Conservation (phyloP, 2,888 invertebrate species). For the Hypolimnas misippus region DNA sequence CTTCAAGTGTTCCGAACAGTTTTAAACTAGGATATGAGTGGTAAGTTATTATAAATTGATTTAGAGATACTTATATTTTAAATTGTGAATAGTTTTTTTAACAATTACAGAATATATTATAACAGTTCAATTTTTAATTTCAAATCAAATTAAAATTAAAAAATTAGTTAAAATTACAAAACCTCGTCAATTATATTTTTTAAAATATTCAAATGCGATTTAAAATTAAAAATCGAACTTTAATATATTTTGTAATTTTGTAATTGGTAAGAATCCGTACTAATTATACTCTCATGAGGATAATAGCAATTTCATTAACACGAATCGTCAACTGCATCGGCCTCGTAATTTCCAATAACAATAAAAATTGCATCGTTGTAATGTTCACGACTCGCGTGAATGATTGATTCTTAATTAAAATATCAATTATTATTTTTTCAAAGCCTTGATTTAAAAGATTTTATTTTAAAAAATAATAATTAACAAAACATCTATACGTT, state of each 20-base stretch:
- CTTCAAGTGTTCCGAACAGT: background rate
- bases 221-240: background rate
- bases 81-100: too few relatives aligned
- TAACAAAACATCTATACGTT: too few relatives aligned
- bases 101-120: background rate
- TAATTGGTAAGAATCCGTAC: background rate
- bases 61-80: background rate
- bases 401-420: constrained; percentile 15
- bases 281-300: constrained; percentile 4
- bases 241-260: background rate
- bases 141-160: too few relatives aligned
- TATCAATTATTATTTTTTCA: background rate
- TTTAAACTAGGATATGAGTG: constrained; percentile 5
- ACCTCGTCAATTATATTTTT: too few relatives aligned
- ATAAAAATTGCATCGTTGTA: constrained; percentile 11
- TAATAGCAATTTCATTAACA: constrained; percentile 5
- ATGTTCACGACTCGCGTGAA: constrained; percentile 5
- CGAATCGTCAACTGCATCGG: constrained; percentile 10
- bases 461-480: background rate
- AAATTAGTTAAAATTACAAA: too few relatives aligned
- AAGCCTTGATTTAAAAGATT: background rate
- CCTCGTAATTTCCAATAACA: constrained; percentile 10
- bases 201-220: background rate
- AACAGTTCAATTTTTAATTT: background rate
- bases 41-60: constrained; percentile 15